Conservation (phyloP, 2,888 invertebrate species). For the Tipula vernalis region DNA sequence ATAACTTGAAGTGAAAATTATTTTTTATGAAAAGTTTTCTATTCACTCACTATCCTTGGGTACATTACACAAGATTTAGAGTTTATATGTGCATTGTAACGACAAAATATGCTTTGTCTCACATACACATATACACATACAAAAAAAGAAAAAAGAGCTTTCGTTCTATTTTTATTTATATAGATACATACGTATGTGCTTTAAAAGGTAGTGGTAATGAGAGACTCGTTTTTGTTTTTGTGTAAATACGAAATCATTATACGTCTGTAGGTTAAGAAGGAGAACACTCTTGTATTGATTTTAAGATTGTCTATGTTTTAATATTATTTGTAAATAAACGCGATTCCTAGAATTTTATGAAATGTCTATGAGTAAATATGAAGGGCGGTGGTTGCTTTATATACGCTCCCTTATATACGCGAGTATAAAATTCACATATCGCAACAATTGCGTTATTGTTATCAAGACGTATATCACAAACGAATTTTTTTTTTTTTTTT, state of each 20-base stretch:
- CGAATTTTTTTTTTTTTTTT: not conserved
- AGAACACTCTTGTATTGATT: not conserved
- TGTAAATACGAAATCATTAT: not conserved
- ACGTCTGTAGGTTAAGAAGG: not conserved
- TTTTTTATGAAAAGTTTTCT: not conserved
- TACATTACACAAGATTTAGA: not conserved
- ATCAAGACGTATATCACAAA: not conserved
- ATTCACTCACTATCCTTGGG: not conserved
- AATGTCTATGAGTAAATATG: not conserved
- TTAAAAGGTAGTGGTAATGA: constrained; percentile 4
- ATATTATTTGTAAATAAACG: not conserved
- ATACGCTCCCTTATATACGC: not conserved
- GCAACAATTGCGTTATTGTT: not conserved
- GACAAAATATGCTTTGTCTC: not conserved
- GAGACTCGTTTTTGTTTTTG: not conserved
- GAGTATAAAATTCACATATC: not conserved
- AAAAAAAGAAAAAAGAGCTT: not conserved
- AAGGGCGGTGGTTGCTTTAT: not conserved
- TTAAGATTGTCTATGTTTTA: not conserved
- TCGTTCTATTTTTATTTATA: not conserved
- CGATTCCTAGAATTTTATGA: not conserved
- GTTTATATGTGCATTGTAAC: not conserved
- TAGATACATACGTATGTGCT: not conserved
- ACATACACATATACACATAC: not conserved
- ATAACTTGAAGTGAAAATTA: not conserved